Conservation (phyloP, 2,888 invertebrate genomes). For the Teinopalpus imperialis region DNA sequence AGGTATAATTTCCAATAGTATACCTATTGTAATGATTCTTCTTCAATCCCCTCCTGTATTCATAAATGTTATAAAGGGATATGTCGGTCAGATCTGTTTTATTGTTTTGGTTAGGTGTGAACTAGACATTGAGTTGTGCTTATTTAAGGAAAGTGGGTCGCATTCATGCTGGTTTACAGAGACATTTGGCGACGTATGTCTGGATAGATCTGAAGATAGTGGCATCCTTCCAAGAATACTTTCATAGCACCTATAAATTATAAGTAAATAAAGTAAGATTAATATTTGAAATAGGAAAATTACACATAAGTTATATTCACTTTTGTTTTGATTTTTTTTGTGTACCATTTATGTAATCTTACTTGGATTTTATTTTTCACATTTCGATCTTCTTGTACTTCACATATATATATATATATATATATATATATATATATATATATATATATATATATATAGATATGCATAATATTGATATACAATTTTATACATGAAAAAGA, state of each 20-base stretch:
- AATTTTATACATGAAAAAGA: too few relatives aligned
- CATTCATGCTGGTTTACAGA: slow-evolving; percentile 38
- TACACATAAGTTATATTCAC: too few relatives aligned
- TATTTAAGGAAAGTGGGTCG: slow-evolving; percentile 54
- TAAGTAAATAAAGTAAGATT: too few relatives aligned
- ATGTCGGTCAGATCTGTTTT: slow-evolving; percentile 39
- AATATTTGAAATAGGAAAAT: too few relatives aligned
- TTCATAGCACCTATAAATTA: too few relatives aligned
- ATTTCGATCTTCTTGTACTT: too few relatives aligned
- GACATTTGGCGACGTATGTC: slow-evolving; percentile 45
- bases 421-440: too few relatives aligned
- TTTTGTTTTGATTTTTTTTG: too few relatives aligned
- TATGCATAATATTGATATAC: too few relatives aligned
- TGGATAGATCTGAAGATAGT: slow-evolving; percentile 47
- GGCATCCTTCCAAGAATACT: slow-evolving; percentile 53
- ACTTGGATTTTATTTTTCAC: neutral
- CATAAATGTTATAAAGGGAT: slow-evolving; percentile 35
- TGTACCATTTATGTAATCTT: too few relatives aligned
- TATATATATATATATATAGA: too few relatives aligned
- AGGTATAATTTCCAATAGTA: slow-evolving; percentile 9
- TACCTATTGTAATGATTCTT: slow-evolving; percentile 18
- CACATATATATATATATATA: too few relatives aligned
- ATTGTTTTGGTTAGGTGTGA: slow-evolving; percentile 44
- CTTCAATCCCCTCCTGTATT: slow-evolving; percentile 30
- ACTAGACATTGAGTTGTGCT: slow-evolving; percentile 67